Evolutionary conservation across 2,113 vertebrate species (phyloP).

Genomic region (Ovibos moschatus): DNA sequence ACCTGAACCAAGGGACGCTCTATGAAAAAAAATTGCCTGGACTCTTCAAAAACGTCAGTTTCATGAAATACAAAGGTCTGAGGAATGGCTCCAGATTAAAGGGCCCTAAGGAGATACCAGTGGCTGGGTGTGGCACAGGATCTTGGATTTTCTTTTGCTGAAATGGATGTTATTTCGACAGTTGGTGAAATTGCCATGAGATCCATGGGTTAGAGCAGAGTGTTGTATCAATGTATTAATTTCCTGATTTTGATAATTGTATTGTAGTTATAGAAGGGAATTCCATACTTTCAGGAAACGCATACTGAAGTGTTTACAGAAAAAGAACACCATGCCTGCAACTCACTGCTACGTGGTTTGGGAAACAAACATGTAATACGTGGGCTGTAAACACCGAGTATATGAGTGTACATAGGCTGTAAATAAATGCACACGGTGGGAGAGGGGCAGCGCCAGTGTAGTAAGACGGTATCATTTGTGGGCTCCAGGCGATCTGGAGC

Average conservation of each 20-base stretch:
- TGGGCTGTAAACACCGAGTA: neutral
- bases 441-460: neutral
- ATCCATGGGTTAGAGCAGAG: neutral
- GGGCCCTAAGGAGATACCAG: neutral
- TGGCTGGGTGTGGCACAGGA: neutral
- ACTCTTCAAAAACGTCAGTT: neutral
- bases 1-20: neutral
- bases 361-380: too few species aligned
- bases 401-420: neutral
- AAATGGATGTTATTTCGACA: neutral
- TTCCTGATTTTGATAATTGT: neutral
- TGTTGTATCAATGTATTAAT: neutral
- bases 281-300: neutral
- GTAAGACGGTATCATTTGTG: neutral
- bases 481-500: neutral
- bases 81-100: neutral
- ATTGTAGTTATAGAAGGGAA: neutral
- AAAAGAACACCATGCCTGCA: neutral
- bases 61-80: neutral
- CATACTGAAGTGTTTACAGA: neutral
- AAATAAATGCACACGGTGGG: rapidly evolving
- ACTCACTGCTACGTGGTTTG: neutral
- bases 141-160: neutral
- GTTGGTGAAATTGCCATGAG: neutral
- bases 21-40: neutral